Percentiles rank a stretch among this genome's conserved stretches.
Evolutionary conservation across 2,113 vertebrate species (phyloP).

Genomic region (Grammomys dolichurus): DNA sequence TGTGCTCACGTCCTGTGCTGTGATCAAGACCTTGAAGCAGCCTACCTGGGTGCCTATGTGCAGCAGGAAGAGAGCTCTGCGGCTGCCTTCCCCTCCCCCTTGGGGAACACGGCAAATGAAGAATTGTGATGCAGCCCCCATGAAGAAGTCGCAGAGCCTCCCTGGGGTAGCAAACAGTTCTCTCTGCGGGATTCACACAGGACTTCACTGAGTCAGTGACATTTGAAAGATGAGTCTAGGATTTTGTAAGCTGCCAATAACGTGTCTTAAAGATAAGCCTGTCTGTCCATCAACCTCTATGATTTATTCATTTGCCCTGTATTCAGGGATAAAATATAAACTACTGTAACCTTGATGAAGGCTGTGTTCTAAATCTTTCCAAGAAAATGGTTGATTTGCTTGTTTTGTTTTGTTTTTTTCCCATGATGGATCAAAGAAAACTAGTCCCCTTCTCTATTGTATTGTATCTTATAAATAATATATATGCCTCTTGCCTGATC

Average conservation of each 20-base stretch:
- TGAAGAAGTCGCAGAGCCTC: not conserved
- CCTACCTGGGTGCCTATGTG: not conserved
- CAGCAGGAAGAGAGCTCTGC: not conserved
- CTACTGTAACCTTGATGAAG: slow-evolving; percentile 57
- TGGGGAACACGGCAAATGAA: not conserved
- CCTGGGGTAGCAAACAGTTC: not conserved
- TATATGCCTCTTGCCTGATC: slow-evolving; percentile 12
- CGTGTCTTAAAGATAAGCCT: slow-evolving; percentile 31
- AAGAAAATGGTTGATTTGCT: slow-evolving; percentile 14
- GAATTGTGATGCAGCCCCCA: not conserved
- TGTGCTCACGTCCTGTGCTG: not conserved
- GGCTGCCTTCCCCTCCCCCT: not conserved
- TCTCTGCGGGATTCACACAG: not conserved
- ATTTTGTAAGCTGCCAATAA: slow-evolving; percentile 25
- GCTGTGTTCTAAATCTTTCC: slow-evolving; percentile 55
- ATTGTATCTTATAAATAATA: not conserved
- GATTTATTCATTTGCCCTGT: slow-evolving; percentile 63
- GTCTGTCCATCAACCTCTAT: slow-evolving; percentile 43
- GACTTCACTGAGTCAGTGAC: slow-evolving; percentile 19
- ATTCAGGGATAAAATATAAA: slow-evolving; percentile 68
- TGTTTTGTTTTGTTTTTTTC: not conserved
- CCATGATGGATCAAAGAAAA: slow-evolving; percentile 16
- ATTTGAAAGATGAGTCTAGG: slow-evolving; percentile 32
- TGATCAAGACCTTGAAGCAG: not conserved
- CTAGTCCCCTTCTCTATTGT: not conserved